A percentile compares a stretch with the other conserved stretches of the same genome.
These are phyloP conservation scores for Stegostoma tigrinum DNA, from an alignment of 2,113 vertebrate species.

Conservation along the genomic window DNA sequence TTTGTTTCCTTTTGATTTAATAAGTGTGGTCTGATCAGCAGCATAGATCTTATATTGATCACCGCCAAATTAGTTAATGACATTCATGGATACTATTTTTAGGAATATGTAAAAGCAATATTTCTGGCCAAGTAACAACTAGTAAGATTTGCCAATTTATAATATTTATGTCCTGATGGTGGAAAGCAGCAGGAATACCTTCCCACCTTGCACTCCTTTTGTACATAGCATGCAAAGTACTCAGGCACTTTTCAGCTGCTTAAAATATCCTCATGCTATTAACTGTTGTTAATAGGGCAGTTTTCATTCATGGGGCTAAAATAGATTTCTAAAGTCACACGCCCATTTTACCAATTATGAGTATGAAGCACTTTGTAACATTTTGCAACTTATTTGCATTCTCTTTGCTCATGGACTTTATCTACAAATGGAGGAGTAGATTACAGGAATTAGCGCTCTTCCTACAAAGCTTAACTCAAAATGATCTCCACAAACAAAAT, in stretches of 20 bases:
- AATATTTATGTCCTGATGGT: too few relatives aligned
- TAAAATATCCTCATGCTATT: not conserved
- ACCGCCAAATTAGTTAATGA: too few relatives aligned
- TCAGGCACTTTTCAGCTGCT: not conserved
- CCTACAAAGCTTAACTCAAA: not conserved
- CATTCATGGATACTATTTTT: too few relatives aligned
- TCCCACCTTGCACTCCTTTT: not conserved
- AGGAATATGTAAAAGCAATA: too few relatives aligned
- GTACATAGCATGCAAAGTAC: not conserved
- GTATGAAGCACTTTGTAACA: not conserved
- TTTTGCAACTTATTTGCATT: not conserved
- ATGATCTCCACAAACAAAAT: not conserved
- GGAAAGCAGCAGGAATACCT: not conserved
- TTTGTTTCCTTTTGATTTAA: not conserved
- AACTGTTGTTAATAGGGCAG: not conserved
- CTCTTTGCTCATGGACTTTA: not conserved
- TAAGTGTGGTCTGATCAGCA: too few relatives aligned
- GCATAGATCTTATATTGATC: too few relatives aligned
- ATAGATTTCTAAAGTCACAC: not conserved
- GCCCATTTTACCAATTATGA: not conserved
- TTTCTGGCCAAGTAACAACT: too few relatives aligned
- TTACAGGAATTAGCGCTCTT: not conserved
- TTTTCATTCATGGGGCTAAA: not conserved
- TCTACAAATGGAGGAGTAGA: not conserved
- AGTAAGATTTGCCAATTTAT: too few relatives aligned